Evolutionary conservation across 2,113 vertebrate genomes (phyloP), one percentile per base, ranked within the genome.

Genomic region (Rhinolophus sinicus): DNA sequence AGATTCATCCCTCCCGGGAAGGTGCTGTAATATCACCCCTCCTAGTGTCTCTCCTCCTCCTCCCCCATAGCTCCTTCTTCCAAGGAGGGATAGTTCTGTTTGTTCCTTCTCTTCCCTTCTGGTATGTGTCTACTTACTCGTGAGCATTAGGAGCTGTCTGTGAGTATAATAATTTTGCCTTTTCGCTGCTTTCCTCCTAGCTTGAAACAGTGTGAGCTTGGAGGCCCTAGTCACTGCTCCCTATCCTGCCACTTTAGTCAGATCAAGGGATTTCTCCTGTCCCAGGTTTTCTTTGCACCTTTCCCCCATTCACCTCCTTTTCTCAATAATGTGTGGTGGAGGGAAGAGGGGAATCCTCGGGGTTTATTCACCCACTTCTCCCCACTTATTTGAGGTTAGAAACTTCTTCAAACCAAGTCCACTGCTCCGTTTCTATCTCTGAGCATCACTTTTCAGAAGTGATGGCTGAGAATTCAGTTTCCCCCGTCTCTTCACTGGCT

Each of bases 21-120:
- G 33, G 19, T 7, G 18, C 56, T 22, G 15, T 24, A 33, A 12
- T 2, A 1, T 52, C 38, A 5, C 2, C 35, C 33, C 15, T 78
- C 28, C 18, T 3, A 2, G 24, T 0, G 0, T 30, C 22, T 87
- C 9, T 22, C 3, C 6, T 35, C 38, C 62, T 24, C 65, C 11
- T 26, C 21, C 12, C 26, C 15, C 22, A 56, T 14, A 10, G 52
- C 44, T 18, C 44, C 47, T 62, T 13, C 54, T 52, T 69, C 9
- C 26, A 15, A 22, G 26, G 35, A 50, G 0, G 0, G 40, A 47
- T 30, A 24, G 26, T 7, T 58, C 12, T 60, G 19, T 58, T 52
- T 81, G 19, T 69, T 35, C 33, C 33, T 33, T 35, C n/a, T 77
- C 13, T 58, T 44, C 26, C 6, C 22, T 81, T 81, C 75, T 7